phyloP scores from a whole-genome alignment of 2,797 vertebrate species.

The Hipposideros larvatus region DNA sequence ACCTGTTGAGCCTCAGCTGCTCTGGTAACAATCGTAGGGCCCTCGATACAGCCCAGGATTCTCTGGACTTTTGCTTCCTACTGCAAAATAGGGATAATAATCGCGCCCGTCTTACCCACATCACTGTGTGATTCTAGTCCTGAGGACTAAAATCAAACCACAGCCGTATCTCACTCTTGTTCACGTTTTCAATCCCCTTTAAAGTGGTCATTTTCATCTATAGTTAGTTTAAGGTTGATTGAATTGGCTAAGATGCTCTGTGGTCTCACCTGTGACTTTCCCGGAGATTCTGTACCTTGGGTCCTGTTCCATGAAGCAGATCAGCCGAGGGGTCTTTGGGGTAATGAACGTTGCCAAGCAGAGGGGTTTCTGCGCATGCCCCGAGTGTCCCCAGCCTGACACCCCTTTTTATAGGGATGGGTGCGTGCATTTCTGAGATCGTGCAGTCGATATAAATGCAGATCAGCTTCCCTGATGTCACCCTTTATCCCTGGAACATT shows the following conservation, averaged over 20 bases:
- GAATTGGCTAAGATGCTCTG: background rate
- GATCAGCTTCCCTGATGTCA: background rate
- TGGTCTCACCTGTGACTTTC: background rate
- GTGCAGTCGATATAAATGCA: too few relatives aligned
- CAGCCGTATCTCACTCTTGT: rapidly evolving
- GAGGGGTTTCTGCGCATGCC: background rate
- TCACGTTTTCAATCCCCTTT: background rate
- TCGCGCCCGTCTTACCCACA: background rate
- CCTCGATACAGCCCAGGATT: background rate
- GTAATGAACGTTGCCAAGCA: rapidly evolving
- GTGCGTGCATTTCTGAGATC: background rate
- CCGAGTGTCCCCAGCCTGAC: background rate
- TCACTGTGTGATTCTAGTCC: too few relatives aligned
- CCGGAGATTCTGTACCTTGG: background rate
- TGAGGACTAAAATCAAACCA: background rate
- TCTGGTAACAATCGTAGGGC: rapidly evolving
- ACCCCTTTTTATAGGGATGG: background rate
- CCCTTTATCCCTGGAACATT: background rate
- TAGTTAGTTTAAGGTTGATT: rapidly evolving
- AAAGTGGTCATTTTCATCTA: background rate
- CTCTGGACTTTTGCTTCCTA: background rate
- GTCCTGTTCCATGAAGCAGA: too few relatives aligned
- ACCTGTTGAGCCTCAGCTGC: rapidly evolving
- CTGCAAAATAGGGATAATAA: too few relatives aligned
- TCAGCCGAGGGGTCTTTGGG: rapidly evolving